These are phyloP conservation scores for Ramphastos sulfuratus DNA, from an alignment of 2,113 vertebrate species.

Conservation along the genomic window DNA sequence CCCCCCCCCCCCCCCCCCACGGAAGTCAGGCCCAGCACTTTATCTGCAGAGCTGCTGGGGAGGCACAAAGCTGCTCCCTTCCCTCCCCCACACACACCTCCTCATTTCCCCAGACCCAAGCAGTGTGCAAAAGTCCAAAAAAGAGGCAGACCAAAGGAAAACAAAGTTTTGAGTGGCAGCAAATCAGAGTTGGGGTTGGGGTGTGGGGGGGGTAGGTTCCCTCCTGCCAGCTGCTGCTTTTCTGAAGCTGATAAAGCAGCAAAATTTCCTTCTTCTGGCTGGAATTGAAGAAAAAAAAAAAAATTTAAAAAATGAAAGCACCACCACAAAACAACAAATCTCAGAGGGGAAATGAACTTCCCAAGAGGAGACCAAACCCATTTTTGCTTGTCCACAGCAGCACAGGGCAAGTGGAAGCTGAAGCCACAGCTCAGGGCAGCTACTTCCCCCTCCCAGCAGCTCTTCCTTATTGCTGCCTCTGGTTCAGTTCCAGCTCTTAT, in stretches of 20 bases:
- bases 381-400: background rate
- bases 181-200: too few species aligned
- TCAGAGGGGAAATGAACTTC: rapidly evolving
- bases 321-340: rapidly evolving
- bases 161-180: too few species aligned
- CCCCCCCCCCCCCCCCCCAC: background rate
- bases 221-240: too few species aligned
- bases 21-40: background rate
- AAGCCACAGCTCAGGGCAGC: rapidly evolving
- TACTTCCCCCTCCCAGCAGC: background rate
- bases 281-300: too few species aligned
- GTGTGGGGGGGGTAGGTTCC: too few species aligned
- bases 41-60: background rate
- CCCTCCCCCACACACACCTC: background rate
- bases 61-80: background rate
- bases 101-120: too few species aligned
- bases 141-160: too few species aligned
- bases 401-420: background rate
- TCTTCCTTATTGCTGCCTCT: rapidly evolving
- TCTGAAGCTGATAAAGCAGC: too few species aligned
- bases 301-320: too few species aligned
- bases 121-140: too few species aligned
- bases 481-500: background rate
- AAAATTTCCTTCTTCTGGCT: too few species aligned
- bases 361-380: background rate